Conservation (phyloP, 2,797 vertebrate genomes). For the Syndactyla subalaris region DNA sequence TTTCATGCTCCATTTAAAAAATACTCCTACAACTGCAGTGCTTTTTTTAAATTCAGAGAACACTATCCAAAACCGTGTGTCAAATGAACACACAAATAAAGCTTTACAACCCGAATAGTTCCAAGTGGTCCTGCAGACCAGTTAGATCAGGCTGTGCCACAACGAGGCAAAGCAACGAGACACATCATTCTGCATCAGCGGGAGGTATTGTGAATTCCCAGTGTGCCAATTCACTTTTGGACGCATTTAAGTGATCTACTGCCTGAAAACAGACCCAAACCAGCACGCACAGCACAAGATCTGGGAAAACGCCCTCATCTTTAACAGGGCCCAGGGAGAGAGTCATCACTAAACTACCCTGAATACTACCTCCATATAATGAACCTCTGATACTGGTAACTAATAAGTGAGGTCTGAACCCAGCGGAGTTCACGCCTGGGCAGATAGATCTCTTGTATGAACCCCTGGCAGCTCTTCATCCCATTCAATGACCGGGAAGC, state of each 20-base stretch:
- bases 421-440: rapidly evolving
- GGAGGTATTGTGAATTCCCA: not conserved
- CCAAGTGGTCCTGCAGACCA: rapidly evolving
- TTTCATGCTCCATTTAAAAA: not conserved
- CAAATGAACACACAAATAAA: not conserved
- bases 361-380: rapidly evolving
- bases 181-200: not conserved
- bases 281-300: not conserved
- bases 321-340: not conserved
- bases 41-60: not conserved
- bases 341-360: rapidly evolving
- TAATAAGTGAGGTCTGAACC: not conserved
- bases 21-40: rapidly evolving
- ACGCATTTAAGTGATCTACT: not conserved
- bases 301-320: not conserved
- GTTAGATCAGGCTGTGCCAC: not conserved
- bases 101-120: not conserved
- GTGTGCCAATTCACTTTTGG: not conserved
- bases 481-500: not conserved
- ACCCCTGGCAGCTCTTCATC: not conserved
- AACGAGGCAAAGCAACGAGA: not conserved
- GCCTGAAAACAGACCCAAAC: not conserved
- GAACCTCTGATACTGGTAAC: not conserved
- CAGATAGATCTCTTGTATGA: rapidly evolving
- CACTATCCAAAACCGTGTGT: rapidly evolving